Conservation (phyloP, 2,113 vertebrate species). For the Engystomops pustulosus region DNA sequence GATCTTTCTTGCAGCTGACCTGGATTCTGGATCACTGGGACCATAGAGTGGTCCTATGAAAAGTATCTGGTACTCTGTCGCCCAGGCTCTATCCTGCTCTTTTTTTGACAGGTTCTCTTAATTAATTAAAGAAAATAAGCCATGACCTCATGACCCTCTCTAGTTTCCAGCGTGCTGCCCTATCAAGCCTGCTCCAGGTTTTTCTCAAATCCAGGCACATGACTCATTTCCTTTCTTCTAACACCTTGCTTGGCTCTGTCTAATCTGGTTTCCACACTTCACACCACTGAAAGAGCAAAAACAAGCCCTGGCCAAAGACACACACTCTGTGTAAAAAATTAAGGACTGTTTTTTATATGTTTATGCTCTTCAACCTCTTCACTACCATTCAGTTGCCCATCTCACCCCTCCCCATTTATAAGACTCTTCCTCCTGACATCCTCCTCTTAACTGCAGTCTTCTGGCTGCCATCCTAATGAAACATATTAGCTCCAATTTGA, state of each 20-base stretch:
- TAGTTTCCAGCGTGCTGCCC: neutral
- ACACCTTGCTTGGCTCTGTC: constrained; percentile 34
- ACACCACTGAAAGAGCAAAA: constrained; percentile 8
- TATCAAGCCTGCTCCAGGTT: neutral
- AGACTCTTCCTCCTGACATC: neutral
- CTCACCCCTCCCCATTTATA: neutral
- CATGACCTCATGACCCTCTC: neutral
- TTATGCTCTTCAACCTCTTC: constrained; percentile 4
- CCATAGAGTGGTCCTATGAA: too few species aligned
- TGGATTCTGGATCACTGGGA: too few species aligned
- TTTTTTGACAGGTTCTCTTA: neutral
- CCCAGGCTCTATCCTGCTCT: too few species aligned
- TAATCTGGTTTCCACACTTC: constrained; percentile 29
- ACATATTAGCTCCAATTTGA: constrained; percentile 17
- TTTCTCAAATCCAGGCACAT: neutral
- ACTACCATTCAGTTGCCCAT: neutral
- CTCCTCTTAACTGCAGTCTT: neutral
- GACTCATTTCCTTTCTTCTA: constrained; percentile 23
- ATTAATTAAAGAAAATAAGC: neutral
- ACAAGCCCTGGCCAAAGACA: constrained; percentile 1
- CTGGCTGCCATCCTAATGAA: constrained; percentile 15
- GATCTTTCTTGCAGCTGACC: too few species aligned
- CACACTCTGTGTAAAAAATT: neutral
- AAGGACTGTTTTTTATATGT: constrained; percentile 5
- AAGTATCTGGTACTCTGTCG: too few species aligned